A percentile compares a stretch with the other conserved stretches of the same genome.
Evolutionary conservation across 2,797 vertebrate genomes (phyloP).

Genomic region (Eulemur coronatus): DNA sequence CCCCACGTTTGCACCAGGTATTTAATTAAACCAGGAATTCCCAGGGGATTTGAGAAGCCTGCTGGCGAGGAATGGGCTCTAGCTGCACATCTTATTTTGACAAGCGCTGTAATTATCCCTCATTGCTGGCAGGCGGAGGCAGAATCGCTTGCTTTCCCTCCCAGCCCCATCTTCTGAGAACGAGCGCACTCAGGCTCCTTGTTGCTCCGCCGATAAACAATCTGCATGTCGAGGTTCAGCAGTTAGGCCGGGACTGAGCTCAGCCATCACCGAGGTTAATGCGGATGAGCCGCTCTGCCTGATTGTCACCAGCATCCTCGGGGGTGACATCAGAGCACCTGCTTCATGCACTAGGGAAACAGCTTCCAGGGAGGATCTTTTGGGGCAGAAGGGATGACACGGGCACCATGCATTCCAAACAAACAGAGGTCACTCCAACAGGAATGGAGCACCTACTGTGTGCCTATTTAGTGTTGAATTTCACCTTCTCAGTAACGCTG

Average conservation of each 20-base stretch:
- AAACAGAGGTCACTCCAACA: background rate
- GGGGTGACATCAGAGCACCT: background rate
- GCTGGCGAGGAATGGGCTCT: constrained; percentile 54
- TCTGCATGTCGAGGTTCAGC: constrained; percentile 27
- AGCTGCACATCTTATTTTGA: constrained; percentile 76
- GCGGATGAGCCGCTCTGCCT: background rate
- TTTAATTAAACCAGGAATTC: constrained; percentile 82
- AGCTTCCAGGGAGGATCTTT: background rate
- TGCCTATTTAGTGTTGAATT: background rate
- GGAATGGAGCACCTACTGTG: background rate
- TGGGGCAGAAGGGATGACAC: background rate
- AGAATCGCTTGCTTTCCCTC: constrained; percentile 77
- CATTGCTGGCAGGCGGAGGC: constrained; percentile 53
- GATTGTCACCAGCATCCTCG: background rate
- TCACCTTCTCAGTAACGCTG: background rate
- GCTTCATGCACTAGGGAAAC: background rate
- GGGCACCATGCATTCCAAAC: background rate
- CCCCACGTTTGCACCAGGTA: constrained; percentile 69
- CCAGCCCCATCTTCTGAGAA: constrained; percentile 60
- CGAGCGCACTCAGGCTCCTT: constrained; percentile 48
- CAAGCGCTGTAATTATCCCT: constrained; percentile 76
- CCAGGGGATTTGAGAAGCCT: constrained; percentile 70
- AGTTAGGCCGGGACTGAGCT: constrained; percentile 27
- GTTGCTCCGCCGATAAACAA: background rate
- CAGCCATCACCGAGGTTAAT: background rate